Evolutionary conservation across 2,888 invertebrate genomes (phyloP), one percentile per base, ranked within the genome.

Genomic region (Tuberolachnus salignus): DNA sequence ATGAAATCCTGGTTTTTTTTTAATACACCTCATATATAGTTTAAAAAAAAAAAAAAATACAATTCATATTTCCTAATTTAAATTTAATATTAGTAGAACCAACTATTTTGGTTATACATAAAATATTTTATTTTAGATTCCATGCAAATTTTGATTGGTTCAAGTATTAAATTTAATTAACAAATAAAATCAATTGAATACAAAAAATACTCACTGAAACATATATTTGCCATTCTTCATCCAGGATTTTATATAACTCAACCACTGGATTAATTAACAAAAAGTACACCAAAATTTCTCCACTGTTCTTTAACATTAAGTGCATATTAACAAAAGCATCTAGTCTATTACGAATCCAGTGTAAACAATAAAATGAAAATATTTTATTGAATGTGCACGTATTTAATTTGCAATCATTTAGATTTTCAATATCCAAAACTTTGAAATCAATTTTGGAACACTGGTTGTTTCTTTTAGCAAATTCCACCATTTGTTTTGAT

Each of bases 331-430:
- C 3, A 42, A 78, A 49, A 4, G 78, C 59, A 55, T 59, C 21
- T 1, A 11, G 10, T 78, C 69, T 78, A 34, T 78, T 78, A 21
- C n/a, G 16, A 42, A 78, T 21, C 78, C 78, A 78, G 13, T 78
- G 78, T 4, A 78, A 78, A 8, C 78, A 78, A 11, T 34, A 69
- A 13, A 78, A 78, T 21, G 78, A 78, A 69, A 78, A 78, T 67
- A 78, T 61, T 69, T 78, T 78, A 10, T 69, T 23, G 13, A 67
- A 78, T 13, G 10, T 8, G 3, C 42, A 9, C 1, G 42, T n/a
- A 51, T 78, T 13, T 3, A 16, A 42, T 23, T 10, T 13, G 1
- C 69, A 78, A 42, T 59, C 49, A 59, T 49, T 51, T n/a, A 23
- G 10, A 74, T 78, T 69, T 78, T 78, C 78, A 42, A 78, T 61